Evolutionary conservation across 2,113 vertebrate species (phyloP), one percentile per base, ranked within the genome.

Genomic region (Bolborhynchus lineola): DNA sequence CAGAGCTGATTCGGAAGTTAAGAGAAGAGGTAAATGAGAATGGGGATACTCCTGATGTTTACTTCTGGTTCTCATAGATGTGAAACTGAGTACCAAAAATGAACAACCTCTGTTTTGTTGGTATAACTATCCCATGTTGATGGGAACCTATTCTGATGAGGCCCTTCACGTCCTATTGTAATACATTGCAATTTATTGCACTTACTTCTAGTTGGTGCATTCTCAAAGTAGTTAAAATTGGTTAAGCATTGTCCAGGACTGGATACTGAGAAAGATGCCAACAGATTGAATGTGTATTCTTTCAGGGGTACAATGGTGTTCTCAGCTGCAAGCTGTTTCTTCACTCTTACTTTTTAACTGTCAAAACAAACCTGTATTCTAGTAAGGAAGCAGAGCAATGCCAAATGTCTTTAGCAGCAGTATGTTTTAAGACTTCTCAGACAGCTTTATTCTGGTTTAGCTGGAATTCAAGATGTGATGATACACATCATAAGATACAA

Each of bases 1-100:
- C 99, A 1, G 99, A 99, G 86, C 99, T 99, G 64, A 99, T 99
- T 97, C 98, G 99, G 83, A 99, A 99, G 92, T 98, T 99, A 95
- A 97, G 99, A 91, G 99, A 99, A 96, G 99, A 99, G 99, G 99
- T 99, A 96, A 95, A 26, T 35, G 60, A 52, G 8, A 67, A 11
- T 0, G 55, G 33, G 26, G 57, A 35, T 31, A 11, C n/a, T 37
- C 33, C 35, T 53, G 31, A 7, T 33, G 20, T 10, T 4, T 79
- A 33, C 55, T 44, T 19, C 84, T 49, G 71, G 2, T 16, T 6
- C n/a, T 47, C 26, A 8, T 16, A 23, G 14, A 13, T 26, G 13
- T 15, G 11, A 13, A 59, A 7, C 62, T 29, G 35, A 8, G 5
- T 14, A 13, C 13, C 16, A 44, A 23, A 37, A 65, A 3, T 6